A percentile compares a stretch with the other conserved stretches of the same genome.
These are phyloP conservation scores for Portunus trituberculatus DNA, from an alignment of 1,140 invertebrate genomes.

Conservation along the genomic window DNA sequence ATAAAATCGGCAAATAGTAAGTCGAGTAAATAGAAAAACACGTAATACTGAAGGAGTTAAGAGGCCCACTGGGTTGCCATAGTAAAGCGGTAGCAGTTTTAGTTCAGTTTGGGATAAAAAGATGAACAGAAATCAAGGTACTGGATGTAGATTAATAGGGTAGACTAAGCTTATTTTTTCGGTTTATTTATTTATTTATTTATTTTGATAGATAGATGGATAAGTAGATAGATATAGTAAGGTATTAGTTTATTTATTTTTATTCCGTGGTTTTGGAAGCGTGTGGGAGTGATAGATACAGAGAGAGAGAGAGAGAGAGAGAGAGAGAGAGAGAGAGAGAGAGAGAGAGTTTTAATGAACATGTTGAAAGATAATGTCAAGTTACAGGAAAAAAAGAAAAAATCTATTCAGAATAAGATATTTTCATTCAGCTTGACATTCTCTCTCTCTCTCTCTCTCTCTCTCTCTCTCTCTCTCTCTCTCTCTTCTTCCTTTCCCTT, in stretches of 20 bases:
- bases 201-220: conserved; percentile 1
- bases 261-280: not conserved
- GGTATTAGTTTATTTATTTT: not conserved
- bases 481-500: not conserved
- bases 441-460: too few relatives aligned
- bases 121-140: too few relatives aligned
- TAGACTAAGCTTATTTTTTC: not conserved
- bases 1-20: too few relatives aligned
- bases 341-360: not conserved
- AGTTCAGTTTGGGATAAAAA: too few relatives aligned
- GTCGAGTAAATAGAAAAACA: too few relatives aligned
- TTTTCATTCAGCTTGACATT: not conserved
- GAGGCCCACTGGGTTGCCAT: too few relatives aligned
- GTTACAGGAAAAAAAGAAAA: not conserved
- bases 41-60: too few relatives aligned
- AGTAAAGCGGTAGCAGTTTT: too few relatives aligned
- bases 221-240: not conserved
- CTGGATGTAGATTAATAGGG: too few relatives aligned
- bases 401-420: not conserved
- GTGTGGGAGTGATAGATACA: not conserved
- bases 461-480: conserved; percentile 26
- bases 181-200: not conserved
- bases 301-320: conserved; percentile 22
- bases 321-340: conserved; percentile 34
- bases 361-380: not conserved